These are phyloP conservation scores for Petrocephalus schoutedeni DNA, from an alignment of 2,797 vertebrate species.

Conservation along the genomic window DNA sequence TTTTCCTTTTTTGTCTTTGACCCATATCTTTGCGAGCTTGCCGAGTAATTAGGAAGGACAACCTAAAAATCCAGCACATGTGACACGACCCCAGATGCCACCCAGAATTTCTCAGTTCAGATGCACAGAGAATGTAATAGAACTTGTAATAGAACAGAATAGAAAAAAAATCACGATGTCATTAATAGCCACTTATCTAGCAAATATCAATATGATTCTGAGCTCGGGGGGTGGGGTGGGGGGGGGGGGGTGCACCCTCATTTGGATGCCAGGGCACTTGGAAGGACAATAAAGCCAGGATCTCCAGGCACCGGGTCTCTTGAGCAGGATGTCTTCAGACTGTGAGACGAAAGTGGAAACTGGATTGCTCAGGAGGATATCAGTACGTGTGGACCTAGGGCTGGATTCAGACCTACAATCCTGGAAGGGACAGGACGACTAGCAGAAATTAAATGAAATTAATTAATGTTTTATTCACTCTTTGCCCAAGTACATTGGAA, in stretches of 20 bases:
- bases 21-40: background rate
- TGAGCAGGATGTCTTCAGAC: background rate
- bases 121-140: background rate
- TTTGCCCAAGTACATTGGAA: background rate
- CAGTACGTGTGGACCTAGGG: background rate
- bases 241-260: background rate
- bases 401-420: background rate
- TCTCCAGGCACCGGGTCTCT: background rate
- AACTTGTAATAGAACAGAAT: background rate
- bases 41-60: background rate
- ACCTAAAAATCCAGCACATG: background rate
- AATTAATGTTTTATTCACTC: background rate
- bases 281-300: background rate
- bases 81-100: background rate
- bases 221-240: background rate
- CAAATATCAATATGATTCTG: background rate
- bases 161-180: background rate
- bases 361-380: background rate
- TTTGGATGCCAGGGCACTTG: background rate
- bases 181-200: background rate
- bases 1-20: background rate
- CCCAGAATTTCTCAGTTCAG: background rate
- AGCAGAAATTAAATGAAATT: background rate
- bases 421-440: background rate
- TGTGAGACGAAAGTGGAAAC: too few relatives aligned